Percentiles rank a stretch among this genome's conserved stretches.
Evolutionary conservation across 2,113 vertebrate species (phyloP).

Genomic region (Gobiocypris rarus): DNA sequence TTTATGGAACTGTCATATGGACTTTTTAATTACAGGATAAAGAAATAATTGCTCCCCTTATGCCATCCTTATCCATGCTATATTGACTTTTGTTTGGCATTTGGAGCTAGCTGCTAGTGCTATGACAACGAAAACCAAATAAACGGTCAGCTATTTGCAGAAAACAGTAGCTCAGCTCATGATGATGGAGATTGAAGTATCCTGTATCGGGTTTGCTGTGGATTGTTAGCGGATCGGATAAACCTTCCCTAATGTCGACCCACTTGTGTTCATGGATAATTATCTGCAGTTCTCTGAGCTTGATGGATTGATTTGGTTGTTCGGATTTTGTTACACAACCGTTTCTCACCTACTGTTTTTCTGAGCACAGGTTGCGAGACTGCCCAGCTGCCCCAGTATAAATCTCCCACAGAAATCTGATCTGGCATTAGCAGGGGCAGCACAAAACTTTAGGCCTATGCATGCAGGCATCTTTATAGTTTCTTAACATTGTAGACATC

Average conservation of each 20-base stretch:
- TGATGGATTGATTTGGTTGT: slow-evolving; percentile 52
- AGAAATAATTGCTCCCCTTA: neutral
- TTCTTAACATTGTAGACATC: slow-evolving; percentile 10
- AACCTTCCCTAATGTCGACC: slow-evolving; percentile 7
- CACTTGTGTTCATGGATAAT: slow-evolving; percentile 60
- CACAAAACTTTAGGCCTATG: slow-evolving; percentile 54
- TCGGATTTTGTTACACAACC: slow-evolving; percentile 59
- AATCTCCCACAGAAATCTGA: slow-evolving; percentile 71
- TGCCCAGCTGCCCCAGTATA: slow-evolving; percentile 71
- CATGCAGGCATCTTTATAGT: slow-evolving; percentile 45
- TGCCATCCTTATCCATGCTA: neutral
- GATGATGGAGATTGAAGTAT: slow-evolving; percentile 7
- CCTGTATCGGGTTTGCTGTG: slow-evolving; percentile 33
- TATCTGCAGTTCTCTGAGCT: slow-evolving; percentile 42
- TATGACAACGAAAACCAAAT: slow-evolving; percentile 12
- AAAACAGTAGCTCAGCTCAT: slow-evolving; percentile 29
- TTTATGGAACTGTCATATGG: neutral
- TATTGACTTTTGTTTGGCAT: slow-evolving; percentile 8
- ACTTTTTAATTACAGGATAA: slow-evolving; percentile 1
- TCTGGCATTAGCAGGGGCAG: slow-evolving; percentile 56
- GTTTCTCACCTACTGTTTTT: slow-evolving; percentile 59
- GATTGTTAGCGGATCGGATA: slow-evolving; percentile 14
- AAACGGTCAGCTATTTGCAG: slow-evolving; percentile 8
- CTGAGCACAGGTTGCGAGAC: slow-evolving; percentile 54
- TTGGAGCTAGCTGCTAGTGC: slow-evolving; percentile 12